Evolutionary conservation across 2,888 invertebrate species (phyloP).

Genomic region (Aquatica leii): DNA sequence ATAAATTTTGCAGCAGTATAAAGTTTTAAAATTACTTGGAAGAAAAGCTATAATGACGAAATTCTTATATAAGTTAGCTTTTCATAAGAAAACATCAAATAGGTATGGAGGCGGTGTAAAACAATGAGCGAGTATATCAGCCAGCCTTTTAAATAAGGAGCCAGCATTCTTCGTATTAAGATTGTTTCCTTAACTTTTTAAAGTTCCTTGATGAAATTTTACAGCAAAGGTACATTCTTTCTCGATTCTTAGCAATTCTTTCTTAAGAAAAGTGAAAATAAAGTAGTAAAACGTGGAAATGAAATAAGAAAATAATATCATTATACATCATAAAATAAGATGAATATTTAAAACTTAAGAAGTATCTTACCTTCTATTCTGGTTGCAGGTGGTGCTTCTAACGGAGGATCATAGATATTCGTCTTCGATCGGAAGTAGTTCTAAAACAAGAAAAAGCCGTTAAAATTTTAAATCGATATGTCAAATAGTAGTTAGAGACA

Average conservation of each 20-base stretch:
- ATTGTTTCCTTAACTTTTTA: constrained; percentile 54
- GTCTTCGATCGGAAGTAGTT: constrained; percentile 49
- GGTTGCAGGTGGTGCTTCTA: constrained; percentile 52
- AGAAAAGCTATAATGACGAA: constrained; percentile 54
- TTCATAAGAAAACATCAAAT: constrained; percentile 53
- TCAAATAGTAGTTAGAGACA: constrained; percentile 16
- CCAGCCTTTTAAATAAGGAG: constrained; percentile 52
- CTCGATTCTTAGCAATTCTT: constrained; percentile 50
- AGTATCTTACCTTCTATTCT: constrained; percentile 53
- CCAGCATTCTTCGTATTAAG: constrained; percentile 54
- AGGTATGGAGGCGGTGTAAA: constrained; percentile 49
- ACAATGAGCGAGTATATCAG: constrained; percentile 49
- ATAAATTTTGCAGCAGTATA: not conserved
- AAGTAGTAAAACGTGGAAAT: constrained; percentile 45
- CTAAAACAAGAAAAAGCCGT: constrained; percentile 46
- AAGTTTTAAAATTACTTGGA: constrained; percentile 18
- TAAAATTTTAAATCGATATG: constrained; percentile 14
- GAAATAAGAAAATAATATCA: constrained; percentile 47
- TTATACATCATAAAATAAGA: constrained; percentile 33
- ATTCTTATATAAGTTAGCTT: constrained; percentile 57
- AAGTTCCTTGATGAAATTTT: constrained; percentile 54
- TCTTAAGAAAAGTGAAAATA: constrained; percentile 43
- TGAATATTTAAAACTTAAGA: constrained; percentile 14
- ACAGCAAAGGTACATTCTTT: constrained; percentile 52
- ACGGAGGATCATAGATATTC: constrained; percentile 45